Evolutionary conservation across 1,140 invertebrate genomes (phyloP).

Genomic region (Saxidomus purpurata): DNA sequence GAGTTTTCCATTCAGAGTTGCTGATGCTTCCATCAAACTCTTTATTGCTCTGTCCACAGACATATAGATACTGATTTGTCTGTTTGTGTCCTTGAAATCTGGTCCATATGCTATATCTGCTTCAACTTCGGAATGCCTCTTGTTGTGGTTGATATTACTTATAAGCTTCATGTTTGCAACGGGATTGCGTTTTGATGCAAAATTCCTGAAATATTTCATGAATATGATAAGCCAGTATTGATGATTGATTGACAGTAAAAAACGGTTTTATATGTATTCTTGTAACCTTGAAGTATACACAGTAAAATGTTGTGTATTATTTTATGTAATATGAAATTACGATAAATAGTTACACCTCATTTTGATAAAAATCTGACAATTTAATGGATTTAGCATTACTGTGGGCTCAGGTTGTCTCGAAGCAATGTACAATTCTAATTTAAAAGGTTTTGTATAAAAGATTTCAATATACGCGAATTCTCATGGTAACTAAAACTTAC

Average conservation of each 20-base stretch:
- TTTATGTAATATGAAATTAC: too few species aligned
- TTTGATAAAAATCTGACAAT: too few species aligned
- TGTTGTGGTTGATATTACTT: conserved; percentile 62
- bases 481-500: too few species aligned
- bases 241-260: background rate
- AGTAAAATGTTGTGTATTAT: too few species aligned
- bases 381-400: too few species aligned
- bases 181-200: conserved; percentile 49
- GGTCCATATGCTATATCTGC: conserved; percentile 59
- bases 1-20: background rate
- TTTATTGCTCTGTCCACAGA: conserved; percentile 48
- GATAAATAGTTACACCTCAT: too few species aligned
- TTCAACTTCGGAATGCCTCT: conserved; percentile 57
- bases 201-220: conserved; percentile 38
- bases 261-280: background rate
- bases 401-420: too few species aligned
- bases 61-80: conserved; percentile 44
- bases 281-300: too few species aligned
- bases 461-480: too few species aligned
- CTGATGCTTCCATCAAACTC: conserved; percentile 26
- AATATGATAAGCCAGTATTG: background rate
- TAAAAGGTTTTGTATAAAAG: too few species aligned
- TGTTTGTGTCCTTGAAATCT: conserved; percentile 64
- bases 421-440: too few species aligned
- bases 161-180: conserved; percentile 46